These are phyloP conservation scores for Megalops atlanticus DNA, from an alignment of 2,113 vertebrate genomes.

Conservation along the genomic window DNA sequence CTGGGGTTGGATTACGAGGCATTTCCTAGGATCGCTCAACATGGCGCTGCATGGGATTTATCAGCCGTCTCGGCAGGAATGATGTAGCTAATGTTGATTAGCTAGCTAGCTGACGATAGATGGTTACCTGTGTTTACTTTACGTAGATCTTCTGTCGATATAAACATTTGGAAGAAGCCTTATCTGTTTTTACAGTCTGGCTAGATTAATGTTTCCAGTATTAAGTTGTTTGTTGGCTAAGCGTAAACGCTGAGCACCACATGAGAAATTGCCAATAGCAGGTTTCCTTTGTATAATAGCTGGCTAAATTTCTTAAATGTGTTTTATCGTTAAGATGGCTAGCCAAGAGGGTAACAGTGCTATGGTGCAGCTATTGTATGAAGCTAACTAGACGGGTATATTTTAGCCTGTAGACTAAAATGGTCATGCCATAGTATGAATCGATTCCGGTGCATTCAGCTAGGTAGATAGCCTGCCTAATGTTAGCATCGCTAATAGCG, in stretches of 20 bases:
- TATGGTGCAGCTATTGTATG: no score
- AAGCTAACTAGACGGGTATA: no score
- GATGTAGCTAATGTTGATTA: slow-evolving; percentile 18
- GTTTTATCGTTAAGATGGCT: no score
- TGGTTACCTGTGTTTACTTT: background rate
- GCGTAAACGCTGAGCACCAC: background rate
- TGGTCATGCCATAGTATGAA: no score
- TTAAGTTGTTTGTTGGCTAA: background rate
- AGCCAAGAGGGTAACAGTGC: no score
- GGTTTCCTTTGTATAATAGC: background rate
- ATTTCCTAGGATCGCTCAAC: slow-evolving; percentile 16
- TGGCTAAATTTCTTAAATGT: background rate
- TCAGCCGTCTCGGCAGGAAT: background rate
- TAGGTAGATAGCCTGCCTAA: no score
- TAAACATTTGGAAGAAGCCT: background rate
- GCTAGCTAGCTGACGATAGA: background rate
- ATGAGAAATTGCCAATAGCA: background rate
- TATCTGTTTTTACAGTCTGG: background rate
- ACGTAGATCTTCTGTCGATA: background rate
- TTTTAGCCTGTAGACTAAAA: no score
- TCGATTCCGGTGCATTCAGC: no score
- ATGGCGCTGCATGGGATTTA: slow-evolving; percentile 28
- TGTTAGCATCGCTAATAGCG: no score
- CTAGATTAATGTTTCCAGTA: no score
- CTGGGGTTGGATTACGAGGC: slow-evolving; percentile 12